Base-by-base conservation (phyloP, 1,140 invertebrate genomes). In the Macrosteles quadrilineatus region DNA sequence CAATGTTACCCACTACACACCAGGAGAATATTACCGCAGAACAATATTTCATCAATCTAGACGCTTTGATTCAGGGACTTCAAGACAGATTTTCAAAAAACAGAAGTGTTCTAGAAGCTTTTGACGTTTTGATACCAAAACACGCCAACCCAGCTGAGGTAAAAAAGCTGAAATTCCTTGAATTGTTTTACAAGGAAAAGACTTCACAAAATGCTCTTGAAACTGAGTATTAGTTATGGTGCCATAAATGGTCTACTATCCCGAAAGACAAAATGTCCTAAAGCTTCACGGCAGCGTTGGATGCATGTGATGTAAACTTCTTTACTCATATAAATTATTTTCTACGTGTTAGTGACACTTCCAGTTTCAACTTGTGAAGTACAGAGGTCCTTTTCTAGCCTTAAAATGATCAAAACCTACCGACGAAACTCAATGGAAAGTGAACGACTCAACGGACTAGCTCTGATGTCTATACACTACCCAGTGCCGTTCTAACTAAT, bases 1-100 rank as follows among this genome's bases (percentile, higher is more conserved):
- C 36, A 57, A 55, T 55, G 21, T 31, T n/a, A n/a, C n/a, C n/a
- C n/a, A n/a, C n/a, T n/a, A n/a, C n/a, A n/a, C n/a, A n/a, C n/a
- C 53, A 29, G 53, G 59, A 31, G 67, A 68, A 31, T 68, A 68
- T 25, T 68, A 57, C 23, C 11, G 53, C 19, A 21, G 1, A 69
- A n/a, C 21, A 53, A 21, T 11, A 53, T 53, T 53, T 19, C 6
- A 6, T 11, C 19, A 11, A 21, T 53, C 6, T 53, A 53, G 47
- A 53, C 47, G 21, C 6, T 6, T 19, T 53, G 21, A 53, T 53
- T 53, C 19, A 6, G 4, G 47, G 47, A 11, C 47, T 53, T 53
- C 9, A 11, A 53, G 47, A 53, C 6, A 11, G 19, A 19, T 53
- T 53, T 53, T 6, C 9, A 6, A 53, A 53, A 53, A 53, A 53